Base-by-base conservation (phyloP, 2,888 invertebrate species). In the Dascillus cervinus region DNA sequence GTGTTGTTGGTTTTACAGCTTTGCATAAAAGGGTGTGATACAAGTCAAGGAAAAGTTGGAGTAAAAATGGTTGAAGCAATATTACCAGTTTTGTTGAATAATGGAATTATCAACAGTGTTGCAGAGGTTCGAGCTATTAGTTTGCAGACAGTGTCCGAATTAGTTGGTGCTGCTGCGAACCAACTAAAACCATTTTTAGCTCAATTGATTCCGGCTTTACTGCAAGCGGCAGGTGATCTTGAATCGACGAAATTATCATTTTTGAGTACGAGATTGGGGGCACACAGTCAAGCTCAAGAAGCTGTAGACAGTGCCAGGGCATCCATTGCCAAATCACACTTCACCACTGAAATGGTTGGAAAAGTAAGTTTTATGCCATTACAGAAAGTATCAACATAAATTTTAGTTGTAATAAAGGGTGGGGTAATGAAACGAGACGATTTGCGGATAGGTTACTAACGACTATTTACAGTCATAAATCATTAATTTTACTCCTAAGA, bases 331-430 rank as follows among this genome's bases (percentile, higher is more conserved):
- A 81, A 83, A 51, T 80, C 80, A 1, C 88, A 92, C 58, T 85
- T 89, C 37, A 88, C 91, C 37, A 88, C 87, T 43, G 89, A 91
- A 53, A 87, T 89, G 2, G 80, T 90, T 19, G 78, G 83, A 22
- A 83, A 85, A 67, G 85, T 83, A 56, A n/a, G n/a, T n/a, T n/a
- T n/a, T n/a, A n/a, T n/a, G n/a, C n/a, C n/a, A n/a, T n/a, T n/a
- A n/a, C n/a, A n/a, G n/a, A n/a, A n/a, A n/a, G n/a, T n/a, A n/a
- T n/a, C n/a, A n/a, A n/a, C n/a, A n/a, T n/a, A n/a, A n/a, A n/a
- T n/a, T n/a, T n/a, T n/a, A n/a, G n/a, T n/a, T n/a, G n/a, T n/a
- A n/a, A n/a, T n/a, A n/a, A n/a, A n/a, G n/a, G n/a, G n/a, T n/a
- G n/a, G n/a, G n/a, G n/a, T n/a, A n/a, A n/a, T n/a, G n/a, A n/a